These are phyloP conservation scores for Hydriomena furcata DNA, from an alignment of 2,888 invertebrate genomes.

Conservation along the genomic window DNA sequence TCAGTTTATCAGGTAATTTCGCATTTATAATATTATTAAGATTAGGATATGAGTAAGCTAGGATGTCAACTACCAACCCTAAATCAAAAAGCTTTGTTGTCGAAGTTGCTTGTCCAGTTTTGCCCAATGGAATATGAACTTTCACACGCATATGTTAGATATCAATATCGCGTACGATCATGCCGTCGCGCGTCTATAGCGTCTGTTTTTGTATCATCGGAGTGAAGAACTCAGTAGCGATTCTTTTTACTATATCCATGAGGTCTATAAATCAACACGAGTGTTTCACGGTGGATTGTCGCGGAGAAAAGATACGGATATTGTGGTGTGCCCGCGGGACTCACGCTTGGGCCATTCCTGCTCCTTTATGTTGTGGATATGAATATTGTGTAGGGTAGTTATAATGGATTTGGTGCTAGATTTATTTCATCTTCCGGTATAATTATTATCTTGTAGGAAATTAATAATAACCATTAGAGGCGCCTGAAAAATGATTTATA, in stretches of 20 bases:
- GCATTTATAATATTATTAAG: too few relatives aligned
- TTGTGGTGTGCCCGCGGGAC: conserved; percentile 30
- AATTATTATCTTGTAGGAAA: background rate
- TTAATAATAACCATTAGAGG: too few relatives aligned
- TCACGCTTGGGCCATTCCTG: conserved; percentile 19
- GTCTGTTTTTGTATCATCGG: background rate
- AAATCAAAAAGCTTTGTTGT: too few relatives aligned
- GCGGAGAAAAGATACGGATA: conserved; percentile 43
- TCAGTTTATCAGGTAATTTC: too few relatives aligned
- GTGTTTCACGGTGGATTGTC: conserved; percentile 56
- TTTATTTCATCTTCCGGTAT: background rate
- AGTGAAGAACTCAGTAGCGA: background rate
- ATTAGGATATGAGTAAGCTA: too few relatives aligned
- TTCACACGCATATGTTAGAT: background rate
- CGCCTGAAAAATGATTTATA: too few relatives aligned
- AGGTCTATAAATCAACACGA: conserved; percentile 51
- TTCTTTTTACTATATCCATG: conserved; percentile 7
- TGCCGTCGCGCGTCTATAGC: background rate
- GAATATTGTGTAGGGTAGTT: background rate
- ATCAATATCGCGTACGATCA: background rate
- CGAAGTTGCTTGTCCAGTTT: too few relatives aligned
- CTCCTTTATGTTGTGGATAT: conserved; percentile 18
- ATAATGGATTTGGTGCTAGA: too few relatives aligned
- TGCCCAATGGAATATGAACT: background rate
- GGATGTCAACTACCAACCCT: too few relatives aligned